Percentiles rank a stretch among this genome's conserved stretches.
These are phyloP conservation scores for Podilymbus podiceps DNA, from an alignment of 2,113 vertebrate genomes.

Conservation along the genomic window DNA sequence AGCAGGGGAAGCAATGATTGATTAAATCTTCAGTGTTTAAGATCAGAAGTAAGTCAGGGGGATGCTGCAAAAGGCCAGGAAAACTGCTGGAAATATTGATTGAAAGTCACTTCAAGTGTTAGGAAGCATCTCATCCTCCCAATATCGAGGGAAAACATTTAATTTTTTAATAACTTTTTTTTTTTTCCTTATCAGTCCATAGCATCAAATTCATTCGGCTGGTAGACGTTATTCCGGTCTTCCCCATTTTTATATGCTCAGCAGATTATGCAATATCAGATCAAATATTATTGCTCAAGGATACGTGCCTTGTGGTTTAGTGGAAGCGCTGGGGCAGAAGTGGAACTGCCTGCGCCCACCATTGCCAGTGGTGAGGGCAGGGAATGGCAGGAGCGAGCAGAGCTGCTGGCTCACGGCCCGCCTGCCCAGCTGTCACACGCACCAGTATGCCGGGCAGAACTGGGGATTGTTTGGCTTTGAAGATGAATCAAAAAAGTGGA, in stretches of 20 bases:
- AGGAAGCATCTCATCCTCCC: neutral
- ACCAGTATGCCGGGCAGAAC: rapidly evolving
- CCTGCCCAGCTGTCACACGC: neutral
- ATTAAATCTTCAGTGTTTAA: constrained; percentile 1
- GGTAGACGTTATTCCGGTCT: neutral
- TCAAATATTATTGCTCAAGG: neutral
- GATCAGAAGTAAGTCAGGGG: neutral
- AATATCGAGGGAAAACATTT: neutral
- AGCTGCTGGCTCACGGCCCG: neutral
- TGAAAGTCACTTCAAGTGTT: neutral
- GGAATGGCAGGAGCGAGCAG: neutral
- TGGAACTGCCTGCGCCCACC: neutral
- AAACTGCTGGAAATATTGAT: neutral
- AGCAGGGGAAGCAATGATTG: neutral
- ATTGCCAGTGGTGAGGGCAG: neutral
- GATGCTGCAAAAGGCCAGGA: neutral
- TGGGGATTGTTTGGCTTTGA: neutral
- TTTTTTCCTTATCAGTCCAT: neutral
- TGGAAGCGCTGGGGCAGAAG: neutral
- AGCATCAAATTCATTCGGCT: neutral
- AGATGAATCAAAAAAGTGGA: neutral
- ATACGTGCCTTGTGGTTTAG: rapidly evolving
- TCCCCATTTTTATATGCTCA: neutral
- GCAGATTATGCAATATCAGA: neutral
- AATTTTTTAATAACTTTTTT: neutral